A percentile compares a stretch with the other conserved stretches of the same genome.
phyloP scores from a whole-genome alignment of 1,140 invertebrate genomes.

The Drosophila pectinifera region DNA sequence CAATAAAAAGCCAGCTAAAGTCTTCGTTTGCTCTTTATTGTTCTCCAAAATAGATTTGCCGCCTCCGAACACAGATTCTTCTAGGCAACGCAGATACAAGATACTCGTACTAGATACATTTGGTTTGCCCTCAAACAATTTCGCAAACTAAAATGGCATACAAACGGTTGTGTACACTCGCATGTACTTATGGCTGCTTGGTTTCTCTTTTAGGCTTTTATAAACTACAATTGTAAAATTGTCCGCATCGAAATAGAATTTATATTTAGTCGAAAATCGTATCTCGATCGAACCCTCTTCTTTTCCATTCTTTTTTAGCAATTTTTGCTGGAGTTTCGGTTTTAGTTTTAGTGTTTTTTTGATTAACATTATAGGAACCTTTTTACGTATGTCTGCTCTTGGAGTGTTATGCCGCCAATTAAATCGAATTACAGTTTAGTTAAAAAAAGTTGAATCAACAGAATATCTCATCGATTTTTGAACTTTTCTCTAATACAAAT shows the following conservation, averaged over 20 bases:
- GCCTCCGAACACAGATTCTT: slow-evolving; percentile 35
- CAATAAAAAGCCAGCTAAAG: slow-evolving; percentile 35
- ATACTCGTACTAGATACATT: slow-evolving; percentile 49
- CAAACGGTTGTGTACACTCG: slow-evolving; percentile 45
- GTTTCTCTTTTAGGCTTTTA: slow-evolving; percentile 40
- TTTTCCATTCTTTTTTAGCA: slow-evolving; percentile 3
- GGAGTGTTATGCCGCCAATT: slow-evolving; percentile 42
- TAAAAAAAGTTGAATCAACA: slow-evolving; percentile 31
- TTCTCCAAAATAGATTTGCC: slow-evolving; percentile 81
- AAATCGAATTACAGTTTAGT: slow-evolving; percentile 39
- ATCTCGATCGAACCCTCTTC: slow-evolving; percentile 28
- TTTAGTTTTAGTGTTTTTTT: slow-evolving; percentile 57
- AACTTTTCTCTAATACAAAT: slow-evolving; percentile 73
- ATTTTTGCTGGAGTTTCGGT: slow-evolving; percentile 37
- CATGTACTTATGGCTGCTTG: slow-evolving; percentile 28
- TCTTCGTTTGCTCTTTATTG: slow-evolving; percentile 79
- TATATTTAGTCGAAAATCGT: slow-evolving; percentile 35
- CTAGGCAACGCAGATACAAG: slow-evolving; percentile 65
- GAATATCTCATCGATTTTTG: slow-evolving; percentile 58
- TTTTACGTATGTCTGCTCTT: slow-evolving; percentile 78
- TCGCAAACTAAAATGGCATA: slow-evolving; percentile 69
- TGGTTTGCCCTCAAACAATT: slow-evolving; percentile 59
- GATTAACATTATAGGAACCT: slow-evolving; percentile 84
- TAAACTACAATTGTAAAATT: slow-evolving; percentile 79
- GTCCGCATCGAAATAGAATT: slow-evolving; percentile 73